Conservation (phyloP, 1,140 invertebrate species). For the Aphis craccivora region DNA sequence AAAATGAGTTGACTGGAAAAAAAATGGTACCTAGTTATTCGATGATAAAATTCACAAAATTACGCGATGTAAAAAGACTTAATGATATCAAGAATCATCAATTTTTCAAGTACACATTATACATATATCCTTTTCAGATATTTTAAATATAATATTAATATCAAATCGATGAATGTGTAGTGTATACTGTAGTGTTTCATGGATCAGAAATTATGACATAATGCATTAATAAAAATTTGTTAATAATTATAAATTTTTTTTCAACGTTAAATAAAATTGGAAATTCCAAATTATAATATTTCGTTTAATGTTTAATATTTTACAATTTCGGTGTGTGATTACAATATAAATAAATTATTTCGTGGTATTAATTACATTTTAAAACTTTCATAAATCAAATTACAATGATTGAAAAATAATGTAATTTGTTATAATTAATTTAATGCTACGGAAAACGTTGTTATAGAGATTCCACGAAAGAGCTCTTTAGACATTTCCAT, state of each 20-base stretch:
- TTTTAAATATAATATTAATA: neutral
- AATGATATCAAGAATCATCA: neutral
- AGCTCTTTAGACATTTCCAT: slow-evolving; percentile 13
- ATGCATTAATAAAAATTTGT: neutral
- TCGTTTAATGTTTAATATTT: neutral
- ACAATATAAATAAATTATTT: slow-evolving; percentile 46
- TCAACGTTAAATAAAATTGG: neutral
- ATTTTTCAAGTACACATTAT: neutral
- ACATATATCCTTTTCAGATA: neutral
- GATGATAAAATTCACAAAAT: neutral
- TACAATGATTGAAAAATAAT: slow-evolving; percentile 50
- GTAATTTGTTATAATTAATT: slow-evolving; percentile 45
- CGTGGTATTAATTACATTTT: slow-evolving; percentile 38
- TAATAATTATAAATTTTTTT: neutral
- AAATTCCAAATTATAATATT: neutral
- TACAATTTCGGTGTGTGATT: neutral
- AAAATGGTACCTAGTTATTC: neutral
- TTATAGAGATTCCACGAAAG: slow-evolving; percentile 15
- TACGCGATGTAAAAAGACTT: neutral
- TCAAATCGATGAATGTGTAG: neutral
- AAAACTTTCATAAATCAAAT: slow-evolving; percentile 36
- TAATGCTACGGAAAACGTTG: neutral
- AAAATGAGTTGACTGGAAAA: neutral
- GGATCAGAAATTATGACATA: neutral
- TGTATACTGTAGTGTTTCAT: neutral